Evolutionary conservation across 2,888 invertebrate species (phyloP).

Genomic region (Limnephilus rhombicus): DNA sequence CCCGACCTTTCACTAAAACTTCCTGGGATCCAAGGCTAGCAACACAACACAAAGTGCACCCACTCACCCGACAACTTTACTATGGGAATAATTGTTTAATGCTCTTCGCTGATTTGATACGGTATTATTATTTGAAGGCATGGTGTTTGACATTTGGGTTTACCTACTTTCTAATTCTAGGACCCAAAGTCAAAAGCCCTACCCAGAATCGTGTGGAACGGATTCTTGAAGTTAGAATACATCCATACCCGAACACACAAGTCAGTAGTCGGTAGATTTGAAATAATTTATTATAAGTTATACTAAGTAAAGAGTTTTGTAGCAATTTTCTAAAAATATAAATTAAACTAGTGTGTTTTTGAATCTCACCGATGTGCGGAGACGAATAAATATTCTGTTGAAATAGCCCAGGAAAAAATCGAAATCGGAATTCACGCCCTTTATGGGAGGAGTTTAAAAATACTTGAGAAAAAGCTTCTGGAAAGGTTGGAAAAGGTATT

Average conservation of each 20-base stretch:
- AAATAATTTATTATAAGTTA: background rate
- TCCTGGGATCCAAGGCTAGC: background rate
- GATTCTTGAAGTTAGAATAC: background rate
- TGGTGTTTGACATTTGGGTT: background rate
- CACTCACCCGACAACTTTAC: background rate
- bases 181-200: constrained; percentile 1
- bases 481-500: too few relatives aligned
- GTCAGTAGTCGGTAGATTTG: background rate
- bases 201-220: constrained; percentile 1
- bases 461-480: too few relatives aligned
- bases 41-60: background rate
- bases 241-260: background rate
- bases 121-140: background rate
- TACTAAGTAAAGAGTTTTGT: too few relatives aligned
- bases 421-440: too few relatives aligned
- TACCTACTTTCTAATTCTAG: background rate
- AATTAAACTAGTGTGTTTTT: too few relatives aligned
- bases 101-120: background rate
- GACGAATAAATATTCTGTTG: background rate
- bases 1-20: background rate
- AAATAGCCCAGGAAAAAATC: too few relatives aligned
- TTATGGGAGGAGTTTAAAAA: too few relatives aligned
- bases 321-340: too few relatives aligned
- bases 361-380: background rate
- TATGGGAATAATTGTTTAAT: background rate